Percentiles rank a stretch among this genome's conserved stretches.
These are phyloP conservation scores for Ischnura elegans DNA, from an alignment of 2,888 invertebrate genomes.

Conservation along the genomic window DNA sequence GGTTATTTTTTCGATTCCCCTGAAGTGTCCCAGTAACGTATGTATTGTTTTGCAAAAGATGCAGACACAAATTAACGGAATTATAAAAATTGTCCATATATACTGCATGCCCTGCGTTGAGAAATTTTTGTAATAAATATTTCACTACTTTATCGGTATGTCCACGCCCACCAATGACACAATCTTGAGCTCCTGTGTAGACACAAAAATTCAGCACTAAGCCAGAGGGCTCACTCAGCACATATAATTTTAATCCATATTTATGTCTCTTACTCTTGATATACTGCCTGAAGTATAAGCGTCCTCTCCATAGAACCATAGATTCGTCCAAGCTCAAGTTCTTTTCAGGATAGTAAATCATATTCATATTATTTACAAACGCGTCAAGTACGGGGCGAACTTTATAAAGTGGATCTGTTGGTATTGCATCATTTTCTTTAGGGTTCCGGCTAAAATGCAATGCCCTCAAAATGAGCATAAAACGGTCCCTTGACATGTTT, in stretches of 20 bases:
- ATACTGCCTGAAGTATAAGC: constrained; percentile 74
- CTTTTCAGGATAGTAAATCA: constrained; percentile 74
- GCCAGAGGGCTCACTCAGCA: constrained; percentile 75
- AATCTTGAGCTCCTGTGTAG: constrained; percentile 72
- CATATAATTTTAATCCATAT: constrained; percentile 75
- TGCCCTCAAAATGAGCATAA: neutral
- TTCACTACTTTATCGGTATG: constrained; percentile 69
- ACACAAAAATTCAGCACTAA: constrained; percentile 73
- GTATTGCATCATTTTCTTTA: neutral
- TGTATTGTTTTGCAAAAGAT: neutral
- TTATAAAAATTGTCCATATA: neutral
- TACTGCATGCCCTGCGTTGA: neutral
- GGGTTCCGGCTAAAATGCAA: neutral
- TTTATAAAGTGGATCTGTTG: neutral
- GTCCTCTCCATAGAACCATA: constrained; percentile 75
- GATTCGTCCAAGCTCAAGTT: constrained; percentile 74
- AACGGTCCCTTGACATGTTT: neutral
- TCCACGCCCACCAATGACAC: constrained; percentile 71
- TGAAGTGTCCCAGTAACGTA: neutral
- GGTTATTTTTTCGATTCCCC: neutral
- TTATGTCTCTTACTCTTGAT: constrained; percentile 75
- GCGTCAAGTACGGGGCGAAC: constrained; percentile 74
- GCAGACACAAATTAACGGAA: neutral
- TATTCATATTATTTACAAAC: constrained; percentile 75
- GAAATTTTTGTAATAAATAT: constrained; percentile 41